Base-by-base conservation (phyloP, 2,888 invertebrate species). In the Mimumesa dahlbomi region DNA sequence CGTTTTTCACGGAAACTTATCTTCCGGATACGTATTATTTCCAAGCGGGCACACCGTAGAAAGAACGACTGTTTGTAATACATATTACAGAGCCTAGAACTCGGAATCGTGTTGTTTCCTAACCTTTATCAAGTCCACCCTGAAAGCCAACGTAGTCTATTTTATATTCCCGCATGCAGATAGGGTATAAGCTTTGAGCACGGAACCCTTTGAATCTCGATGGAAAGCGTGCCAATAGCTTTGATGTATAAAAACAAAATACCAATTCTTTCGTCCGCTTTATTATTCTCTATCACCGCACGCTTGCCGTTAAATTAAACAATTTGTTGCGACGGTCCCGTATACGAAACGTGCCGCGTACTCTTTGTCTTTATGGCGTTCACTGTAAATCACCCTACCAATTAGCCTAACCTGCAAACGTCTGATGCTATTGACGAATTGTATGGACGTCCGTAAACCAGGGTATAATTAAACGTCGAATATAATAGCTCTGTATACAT, bases 191-290 rank as follows among this genome's bases (percentile, higher is more conserved):
- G n/a, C 49, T 48, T 58, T 31, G 58, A 49, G 5, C 31, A 16
- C 13, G 42, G 4, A 16, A 9, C n/a, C 16, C 49, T 42, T 49
- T 49, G 49, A 49, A 49, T 49, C n/a, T n/a, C n/a, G n/a, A n/a
- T n/a, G n/a, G n/a, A n/a, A n/a, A 49, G 2, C 25, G 14, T 7
- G 11, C 5, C 48, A n/a, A 40, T 31, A 11, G 40, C 48, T 48
- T 40, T 29, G 38, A 49, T 16, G 14, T 11, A 42, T 42, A 42
- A 49, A 58, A 58, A 40, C 14, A 25, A 57, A 57, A 38, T 34
- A 25, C 16, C 25, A 9, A 49, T 21, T 42, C 42, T 31, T 22
- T 19, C 11, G 7, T 16, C 31, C 19, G 40, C 25, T 40, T 21
- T 58, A 58, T 49, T 49, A 58, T 19, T 29, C 29, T 11, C 4